These are phyloP conservation scores for Rambutsinella grinnellia DNA, from an alignment of 2,888 invertebrate species.

Conservation along the genomic window DNA sequence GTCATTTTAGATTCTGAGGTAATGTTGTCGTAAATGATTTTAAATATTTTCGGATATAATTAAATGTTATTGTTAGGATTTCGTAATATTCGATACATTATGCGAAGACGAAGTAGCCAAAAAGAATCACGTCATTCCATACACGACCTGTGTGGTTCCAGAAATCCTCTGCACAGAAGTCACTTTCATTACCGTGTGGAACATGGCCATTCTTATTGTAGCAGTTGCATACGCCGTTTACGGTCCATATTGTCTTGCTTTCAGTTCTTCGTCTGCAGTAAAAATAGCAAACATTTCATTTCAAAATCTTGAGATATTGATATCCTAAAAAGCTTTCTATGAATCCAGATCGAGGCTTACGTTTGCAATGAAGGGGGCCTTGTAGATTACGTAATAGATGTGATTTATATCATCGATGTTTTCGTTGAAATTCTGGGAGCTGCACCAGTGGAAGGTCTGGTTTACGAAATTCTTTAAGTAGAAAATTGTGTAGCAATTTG, in stretches of 20 bases:
- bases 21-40: neutral
- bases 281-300: neutral
- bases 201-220: slow-evolving; percentile 27
- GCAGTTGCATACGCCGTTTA: slow-evolving; percentile 23
- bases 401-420: slow-evolving; percentile 41
- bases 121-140: slow-evolving; percentile 51
- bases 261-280: slow-evolving; percentile 30
- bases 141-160: slow-evolving; percentile 47
- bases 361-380: slow-evolving; percentile 17
- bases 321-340: neutral
- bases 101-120: slow-evolving; percentile 37
- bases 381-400: slow-evolving; percentile 2
- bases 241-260: slow-evolving; percentile 53
- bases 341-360: slow-evolving; percentile 24
- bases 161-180: slow-evolving; percentile 28
- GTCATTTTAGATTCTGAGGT: slow-evolving; percentile 58
- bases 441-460: slow-evolving; percentile 46
- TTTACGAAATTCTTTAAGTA: neutral
- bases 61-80: slow-evolving; percentile 15
- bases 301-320: too few species aligned
- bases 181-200: slow-evolving; percentile 41
- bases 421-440: slow-evolving; percentile 54
- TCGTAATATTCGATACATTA: slow-evolving; percentile 55
- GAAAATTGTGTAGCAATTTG: too few species aligned
- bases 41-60: neutral